These are phyloP conservation scores for Metopia argyrocephala DNA, from an alignment of 2,888 invertebrate genomes.

Conservation along the genomic window DNA sequence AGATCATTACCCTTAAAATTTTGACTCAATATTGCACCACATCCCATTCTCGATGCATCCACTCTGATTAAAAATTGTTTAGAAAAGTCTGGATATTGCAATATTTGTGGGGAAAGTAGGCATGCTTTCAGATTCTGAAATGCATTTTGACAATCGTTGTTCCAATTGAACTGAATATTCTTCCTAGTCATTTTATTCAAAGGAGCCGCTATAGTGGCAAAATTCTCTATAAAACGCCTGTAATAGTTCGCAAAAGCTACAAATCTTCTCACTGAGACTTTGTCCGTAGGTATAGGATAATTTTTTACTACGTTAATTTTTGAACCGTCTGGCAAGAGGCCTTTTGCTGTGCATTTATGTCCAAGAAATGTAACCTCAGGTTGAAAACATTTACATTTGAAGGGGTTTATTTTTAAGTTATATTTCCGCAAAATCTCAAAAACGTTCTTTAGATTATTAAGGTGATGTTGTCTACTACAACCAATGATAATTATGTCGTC, in stretches of 20 bases:
- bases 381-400: slow-evolving; percentile 46
- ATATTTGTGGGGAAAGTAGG: slow-evolving; percentile 14
- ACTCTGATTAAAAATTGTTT: slow-evolving; percentile 34
- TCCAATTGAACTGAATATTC: slow-evolving; percentile 5
- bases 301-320: slow-evolving; percentile 17
- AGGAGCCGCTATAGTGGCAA: slow-evolving; percentile 27
- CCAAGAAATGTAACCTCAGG: slow-evolving; percentile 47
- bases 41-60: slow-evolving; percentile 34
- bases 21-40: slow-evolving; percentile 35
- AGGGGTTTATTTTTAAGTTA: slow-evolving; percentile 41
- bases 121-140: slow-evolving; percentile 17
- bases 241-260: slow-evolving; percentile 47
- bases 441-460: slow-evolving; percentile 41
- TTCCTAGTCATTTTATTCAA: slow-evolving; percentile 34
- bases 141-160: not conserved
- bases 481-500: slow-evolving; percentile 65
- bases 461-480: slow-evolving; percentile 43
- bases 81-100: slow-evolving; percentile 30
- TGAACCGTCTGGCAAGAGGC: slow-evolving; percentile 46
- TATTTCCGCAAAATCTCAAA: slow-evolving; percentile 38
- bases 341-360: slow-evolving; percentile 42
- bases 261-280: slow-evolving; percentile 34
- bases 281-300: slow-evolving; percentile 7
- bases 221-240: slow-evolving; percentile 30
- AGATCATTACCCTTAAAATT: slow-evolving; percentile 23